Evolutionary conservation across 2,888 invertebrate species (phyloP).

Genomic region (Smittia aterrima): DNA sequence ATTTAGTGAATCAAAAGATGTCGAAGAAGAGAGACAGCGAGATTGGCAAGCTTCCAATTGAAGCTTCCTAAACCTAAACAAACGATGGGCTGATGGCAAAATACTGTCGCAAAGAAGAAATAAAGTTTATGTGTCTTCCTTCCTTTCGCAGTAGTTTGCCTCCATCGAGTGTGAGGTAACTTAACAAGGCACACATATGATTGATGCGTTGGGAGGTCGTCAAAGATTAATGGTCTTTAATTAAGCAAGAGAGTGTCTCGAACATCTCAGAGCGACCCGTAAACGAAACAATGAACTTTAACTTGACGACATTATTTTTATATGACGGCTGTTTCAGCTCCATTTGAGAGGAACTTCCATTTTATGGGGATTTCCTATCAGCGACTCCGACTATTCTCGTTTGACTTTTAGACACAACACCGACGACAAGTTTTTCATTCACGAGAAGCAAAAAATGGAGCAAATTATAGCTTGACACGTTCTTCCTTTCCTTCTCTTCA

Average conservation of each 20-base stretch:
- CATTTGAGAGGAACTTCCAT: not conserved
- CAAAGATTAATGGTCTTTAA: slow-evolving; percentile 40
- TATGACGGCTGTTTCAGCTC: not conserved
- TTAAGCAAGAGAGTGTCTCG: slow-evolving; percentile 5
- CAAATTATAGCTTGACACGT: slow-evolving; percentile 41
- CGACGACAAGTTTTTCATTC: slow-evolving; percentile 23
- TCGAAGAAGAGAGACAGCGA: not conserved
- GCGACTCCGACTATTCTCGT: not conserved
- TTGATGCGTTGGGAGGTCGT: slow-evolving; percentile 38
- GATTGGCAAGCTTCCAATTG: not conserved
- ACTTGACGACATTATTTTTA: slow-evolving; percentile 30
- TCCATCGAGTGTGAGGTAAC: not conserved
- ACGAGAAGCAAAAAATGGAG: slow-evolving; percentile 31
- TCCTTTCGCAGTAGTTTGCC: not conserved
- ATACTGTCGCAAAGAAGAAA: slow-evolving; percentile 16
- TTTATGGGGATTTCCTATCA: slow-evolving; percentile 6
- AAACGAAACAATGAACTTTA: slow-evolving; percentile 36
- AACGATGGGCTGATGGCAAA: slow-evolving; percentile 10
- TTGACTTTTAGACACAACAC: slow-evolving; percentile 21
- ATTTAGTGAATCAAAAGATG: not conserved
- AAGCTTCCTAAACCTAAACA: slow-evolving; percentile 11
- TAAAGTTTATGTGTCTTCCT: slow-evolving; percentile 4
- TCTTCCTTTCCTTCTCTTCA: slow-evolving; percentile 39
- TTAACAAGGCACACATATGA: slow-evolving; percentile 13
- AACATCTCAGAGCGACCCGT: not conserved